phyloP scores from a whole-genome alignment of 2,888 invertebrate species.

The Polymixis flavicincta region DNA sequence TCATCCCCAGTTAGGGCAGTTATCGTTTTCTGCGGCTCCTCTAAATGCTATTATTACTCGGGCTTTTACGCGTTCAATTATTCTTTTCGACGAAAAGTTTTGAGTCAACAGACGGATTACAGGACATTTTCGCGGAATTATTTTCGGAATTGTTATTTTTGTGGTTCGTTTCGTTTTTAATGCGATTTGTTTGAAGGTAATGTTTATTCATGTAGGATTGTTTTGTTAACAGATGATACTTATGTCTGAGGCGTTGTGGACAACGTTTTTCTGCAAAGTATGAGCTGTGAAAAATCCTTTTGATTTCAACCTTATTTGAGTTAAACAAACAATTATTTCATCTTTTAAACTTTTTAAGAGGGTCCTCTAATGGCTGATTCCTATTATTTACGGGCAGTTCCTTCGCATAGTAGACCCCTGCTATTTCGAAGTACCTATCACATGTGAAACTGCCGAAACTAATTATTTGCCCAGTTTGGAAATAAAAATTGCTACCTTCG shows the following conservation, averaged over 20 bases:
- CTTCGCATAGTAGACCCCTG: no score
- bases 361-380: no score
- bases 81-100: conserved; percentile 64
- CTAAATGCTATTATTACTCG: conserved; percentile 68
- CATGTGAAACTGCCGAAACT: no score
- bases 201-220: conserved; percentile 28
- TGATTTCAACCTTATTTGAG: no score
- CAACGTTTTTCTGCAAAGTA: no score
- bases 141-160: conserved; percentile 56
- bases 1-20: conserved; percentile 70
- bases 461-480: no score
- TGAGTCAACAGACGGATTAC: conserved; percentile 66
- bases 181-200: conserved; percentile 43
- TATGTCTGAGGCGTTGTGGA: not conserved
- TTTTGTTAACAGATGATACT: conserved; percentile 13
- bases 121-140: conserved; percentile 52
- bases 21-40: conserved; percentile 66
- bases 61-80: conserved; percentile 65
- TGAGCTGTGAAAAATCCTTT: not conserved
- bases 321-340: no score
- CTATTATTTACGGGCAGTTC: no score
- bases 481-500: no score
- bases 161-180: conserved; percentile 41
- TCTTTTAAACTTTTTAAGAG: not conserved
- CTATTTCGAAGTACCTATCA: no score